phyloP scores from a whole-genome alignment of 1,140 invertebrate genomes.

The Drosophila sucinea region DNA sequence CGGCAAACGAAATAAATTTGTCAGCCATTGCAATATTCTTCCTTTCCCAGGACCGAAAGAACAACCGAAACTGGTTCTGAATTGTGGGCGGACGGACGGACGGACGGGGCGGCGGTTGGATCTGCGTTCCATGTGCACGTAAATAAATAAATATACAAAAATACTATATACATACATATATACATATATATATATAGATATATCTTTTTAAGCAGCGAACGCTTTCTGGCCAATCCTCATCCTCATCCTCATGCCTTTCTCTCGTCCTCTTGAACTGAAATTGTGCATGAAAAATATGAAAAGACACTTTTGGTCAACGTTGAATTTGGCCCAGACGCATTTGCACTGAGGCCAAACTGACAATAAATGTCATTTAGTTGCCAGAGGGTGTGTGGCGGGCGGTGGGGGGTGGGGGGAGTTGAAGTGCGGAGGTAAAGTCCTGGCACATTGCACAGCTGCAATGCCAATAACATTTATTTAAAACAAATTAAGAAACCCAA shows the following conservation, averaged over 20 bases:
- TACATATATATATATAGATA: neutral
- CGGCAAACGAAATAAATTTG: slow-evolving; percentile 76
- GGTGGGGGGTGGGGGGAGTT: neutral
- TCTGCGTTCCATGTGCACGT: slow-evolving; percentile 46
- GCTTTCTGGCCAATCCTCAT: neutral
- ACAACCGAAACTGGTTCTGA: slow-evolving; percentile 33
- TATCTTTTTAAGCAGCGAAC: slow-evolving; percentile 12
- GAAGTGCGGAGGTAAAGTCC: slow-evolving; percentile 1
- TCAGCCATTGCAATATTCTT: slow-evolving; percentile 79
- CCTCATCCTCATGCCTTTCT: neutral
- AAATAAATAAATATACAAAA: slow-evolving; percentile 75
- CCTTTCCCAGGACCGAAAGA: slow-evolving; percentile 49
- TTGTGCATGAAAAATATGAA: slow-evolving; percentile 78
- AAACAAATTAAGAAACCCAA: slow-evolving; percentile 67
- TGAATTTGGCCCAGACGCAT: slow-evolving; percentile 12
- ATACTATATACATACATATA: slow-evolving; percentile 46
- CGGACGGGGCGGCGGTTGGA: slow-evolving; percentile 6
- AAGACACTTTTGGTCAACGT: slow-evolving; percentile 70
- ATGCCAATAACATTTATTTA: slow-evolving; percentile 75
- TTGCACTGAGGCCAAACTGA: slow-evolving; percentile 49
- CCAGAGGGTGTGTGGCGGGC: neutral
- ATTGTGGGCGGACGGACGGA: neutral
- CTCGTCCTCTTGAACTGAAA: slow-evolving; percentile 33
- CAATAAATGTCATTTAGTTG: slow-evolving; percentile 79
- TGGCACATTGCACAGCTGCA: slow-evolving; percentile 49